Evolutionary conservation across 1,140 invertebrate species (phyloP), one percentile per base, ranked within the genome.

Genomic region (Bradysia coprophila): DNA sequence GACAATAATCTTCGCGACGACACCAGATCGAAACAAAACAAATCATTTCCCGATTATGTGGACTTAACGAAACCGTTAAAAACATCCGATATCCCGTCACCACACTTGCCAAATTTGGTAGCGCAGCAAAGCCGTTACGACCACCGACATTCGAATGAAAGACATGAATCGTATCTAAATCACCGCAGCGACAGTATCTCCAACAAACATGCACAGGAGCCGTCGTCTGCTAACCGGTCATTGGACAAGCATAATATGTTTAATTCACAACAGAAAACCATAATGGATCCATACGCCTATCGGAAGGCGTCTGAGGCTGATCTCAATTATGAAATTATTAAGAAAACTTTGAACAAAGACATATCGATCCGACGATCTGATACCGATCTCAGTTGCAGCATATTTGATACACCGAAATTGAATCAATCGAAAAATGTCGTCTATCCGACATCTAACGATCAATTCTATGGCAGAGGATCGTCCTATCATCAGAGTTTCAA

Each of bases 271-370:
- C 38, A 21, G 5, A 39, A 39, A 5, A 39, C 38, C 3, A 39
- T 39, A 18, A 10, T 39, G 4, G 38, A 39, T 39, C 38, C 38
- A 9, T 23, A 22, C 15, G 10, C 23, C 10, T 39, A 21, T 39
- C 38, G 38, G 13, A 9, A 39, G 15, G 38, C 50, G 34, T 56
- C 55, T 6, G 57, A 60, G 21, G 46, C 58, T 33, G 57, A 60
- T 38, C 38, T 54, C 1, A 59, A 60, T 45, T 38, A 55, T 33
- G 49, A 59, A 42, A 60, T 60, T 6, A 60, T 60, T 13, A 56
- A 60, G 33, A 56, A 56, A 38, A 55, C 57, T 0, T 40, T 60
- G 0, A 56, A 59, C 10, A 42, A 42, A 21, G 41, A 42, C 16
- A 42, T 42, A 32, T 21, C 39, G 16, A 42, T 31, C 4, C 5